A percentile compares a stretch with the other conserved stretches of the same genome.
These are phyloP conservation scores for Neogobius melanostomus DNA, from an alignment of 2,113 vertebrate genomes.

Conservation along the genomic window DNA sequence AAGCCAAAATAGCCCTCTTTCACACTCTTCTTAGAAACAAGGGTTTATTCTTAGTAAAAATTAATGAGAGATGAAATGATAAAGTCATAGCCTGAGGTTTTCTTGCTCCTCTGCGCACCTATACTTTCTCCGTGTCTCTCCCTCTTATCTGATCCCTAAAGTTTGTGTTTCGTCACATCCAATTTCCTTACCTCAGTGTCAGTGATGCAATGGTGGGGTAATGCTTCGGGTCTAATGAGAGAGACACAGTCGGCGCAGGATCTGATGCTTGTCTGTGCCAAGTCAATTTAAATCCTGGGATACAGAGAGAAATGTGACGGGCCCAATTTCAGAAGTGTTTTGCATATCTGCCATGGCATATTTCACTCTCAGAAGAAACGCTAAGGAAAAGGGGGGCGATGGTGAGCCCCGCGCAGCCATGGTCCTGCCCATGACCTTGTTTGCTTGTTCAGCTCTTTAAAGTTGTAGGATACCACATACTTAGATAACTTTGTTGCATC, in stretches of 20 bases:
- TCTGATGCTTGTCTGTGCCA: slow-evolving; percentile 28
- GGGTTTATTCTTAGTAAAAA: slow-evolving; percentile 28
- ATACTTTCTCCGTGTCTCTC: slow-evolving; percentile 1
- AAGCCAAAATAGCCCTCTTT: too few relatives aligned
- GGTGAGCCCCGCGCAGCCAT: too few relatives aligned
- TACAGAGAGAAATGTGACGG: neutral
- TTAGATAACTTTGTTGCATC: too few relatives aligned
- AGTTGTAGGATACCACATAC: too few relatives aligned
- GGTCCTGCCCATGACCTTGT: too few relatives aligned
- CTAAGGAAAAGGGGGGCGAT: too few relatives aligned
- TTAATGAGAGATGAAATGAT: slow-evolving; percentile 17
- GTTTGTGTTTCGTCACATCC: slow-evolving; percentile 4
- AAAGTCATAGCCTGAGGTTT: slow-evolving; percentile 9
- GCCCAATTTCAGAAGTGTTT: neutral
- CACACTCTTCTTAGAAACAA: neutral
- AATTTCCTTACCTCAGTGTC: slow-evolving; percentile 37
- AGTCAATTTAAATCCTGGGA: slow-evolving; percentile 19
- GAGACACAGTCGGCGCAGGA: slow-evolving; percentile 21
- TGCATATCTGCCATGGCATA: neutral
- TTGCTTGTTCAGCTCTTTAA: too few relatives aligned
- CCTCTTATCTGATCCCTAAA: slow-evolving; percentile 37
- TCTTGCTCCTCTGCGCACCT: neutral
- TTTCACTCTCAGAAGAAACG: too few relatives aligned
- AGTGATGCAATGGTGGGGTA: slow-evolving; percentile 22
- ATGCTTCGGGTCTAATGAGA: slow-evolving; percentile 37